Base-by-base conservation (phyloP, 1,140 invertebrate genomes). In the Panagrolaimus sp. region DNA sequence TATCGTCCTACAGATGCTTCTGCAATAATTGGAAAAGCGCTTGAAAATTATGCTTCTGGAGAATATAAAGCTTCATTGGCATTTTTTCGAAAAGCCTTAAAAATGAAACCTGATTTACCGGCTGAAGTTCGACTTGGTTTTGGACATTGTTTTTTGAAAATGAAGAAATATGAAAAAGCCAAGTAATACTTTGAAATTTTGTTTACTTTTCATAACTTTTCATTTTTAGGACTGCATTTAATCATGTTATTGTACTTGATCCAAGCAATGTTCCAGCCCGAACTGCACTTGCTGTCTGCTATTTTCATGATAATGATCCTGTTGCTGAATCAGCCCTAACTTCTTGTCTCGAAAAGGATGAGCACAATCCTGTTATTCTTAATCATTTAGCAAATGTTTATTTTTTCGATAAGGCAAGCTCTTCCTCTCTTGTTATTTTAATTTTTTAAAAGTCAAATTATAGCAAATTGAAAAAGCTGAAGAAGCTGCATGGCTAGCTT, bases 391-490 rank as follows among this genome's bases (percentile, higher is more conserved):
- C 52, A 12, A 58, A 58, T 58, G 10, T 58, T 6, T 28, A 28
- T 21, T 58, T 58, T 58, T 28, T 58, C 15, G 5, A 0, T 58
- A 28, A 28, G 3, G 52, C 17, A 58, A 58, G 52, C 17, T 17
- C 1, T 26, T 17, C 1, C 0, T 17, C 52, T 14, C 1, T 58
- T 14, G 14, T 58, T 15, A 55, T 1, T 10, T 1, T 12, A 4
- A 7, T 38, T 38, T 38, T 58, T 0, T 58, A 14, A 58, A 1
- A 21, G 12, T 58, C 17, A 28, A 58, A 1, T 58, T 58, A 12
- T n/a, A 58, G 52, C 21, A 58, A 28, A 21, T n/a, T 28, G 28
- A 58, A 58, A 28, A 58, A 58, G 52, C 52, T n/a, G 52, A 58
- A 58, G 52, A 58, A 10, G 10, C 17, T n/a, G 52, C 52, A 8